Evolutionary conservation across 2,888 invertebrate genomes (phyloP).

Genomic region (Sympetrum striolatum): DNA sequence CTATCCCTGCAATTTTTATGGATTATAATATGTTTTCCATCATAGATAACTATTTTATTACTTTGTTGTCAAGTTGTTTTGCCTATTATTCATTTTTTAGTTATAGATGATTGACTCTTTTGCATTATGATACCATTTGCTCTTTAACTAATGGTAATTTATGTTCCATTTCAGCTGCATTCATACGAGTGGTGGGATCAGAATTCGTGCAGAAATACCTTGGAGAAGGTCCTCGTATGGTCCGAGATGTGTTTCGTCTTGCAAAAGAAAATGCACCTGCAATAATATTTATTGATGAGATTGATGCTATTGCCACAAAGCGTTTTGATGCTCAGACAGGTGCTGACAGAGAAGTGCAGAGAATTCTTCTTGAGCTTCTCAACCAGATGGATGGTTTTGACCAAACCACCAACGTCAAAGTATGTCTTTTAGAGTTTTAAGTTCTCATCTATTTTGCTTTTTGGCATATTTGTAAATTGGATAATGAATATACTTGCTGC

Average conservation of each 20-base stretch:
- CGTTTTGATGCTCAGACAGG: conserved; percentile 98
- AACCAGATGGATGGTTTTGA: conserved; percentile 99
- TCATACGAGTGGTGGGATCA: conserved; percentile 98
- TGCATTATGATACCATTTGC: no score
- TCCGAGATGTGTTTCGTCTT: conserved; percentile 96
- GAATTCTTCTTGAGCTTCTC: conserved; percentile 93
- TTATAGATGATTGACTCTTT: not conserved
- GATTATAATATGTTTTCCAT: no score
- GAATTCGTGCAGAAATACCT: conserved; percentile 99
- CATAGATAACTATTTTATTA: no score
- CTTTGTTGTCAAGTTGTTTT: no score
- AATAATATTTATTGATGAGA: conserved; percentile 99
- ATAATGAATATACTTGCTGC: no score
- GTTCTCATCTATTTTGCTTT: not conserved
- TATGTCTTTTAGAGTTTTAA: conserved; percentile 51
- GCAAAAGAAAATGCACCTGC: conserved; percentile 99
- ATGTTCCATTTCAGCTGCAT: conserved; percentile 76
- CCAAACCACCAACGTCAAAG: conserved; percentile 99
- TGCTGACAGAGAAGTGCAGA: conserved; percentile 97
- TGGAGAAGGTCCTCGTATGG: conserved; percentile 99
- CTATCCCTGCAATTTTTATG: no score
- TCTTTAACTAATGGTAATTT: not conserved
- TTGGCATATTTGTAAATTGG: not conserved
- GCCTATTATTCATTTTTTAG: not conserved
- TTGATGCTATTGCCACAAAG: conserved; percentile 99